Conservation (phyloP, 2,888 invertebrate species). For the Tetrapedia diversipes region DNA sequence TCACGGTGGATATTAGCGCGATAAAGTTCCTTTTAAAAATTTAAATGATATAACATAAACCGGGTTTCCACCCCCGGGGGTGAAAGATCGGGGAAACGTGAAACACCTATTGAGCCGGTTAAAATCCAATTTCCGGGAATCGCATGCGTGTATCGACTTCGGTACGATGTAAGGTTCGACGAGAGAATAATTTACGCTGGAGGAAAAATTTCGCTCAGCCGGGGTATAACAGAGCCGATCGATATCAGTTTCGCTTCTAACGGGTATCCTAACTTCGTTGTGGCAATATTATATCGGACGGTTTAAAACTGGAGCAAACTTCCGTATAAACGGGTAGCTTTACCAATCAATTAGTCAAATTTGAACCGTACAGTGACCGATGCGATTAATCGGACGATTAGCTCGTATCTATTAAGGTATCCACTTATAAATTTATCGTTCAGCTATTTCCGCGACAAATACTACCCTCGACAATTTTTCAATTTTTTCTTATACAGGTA, state of each 20-base stretch:
- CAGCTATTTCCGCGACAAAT: no score
- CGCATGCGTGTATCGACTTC: slow-evolving; percentile 1
- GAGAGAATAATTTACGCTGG: slow-evolving; percentile 22
- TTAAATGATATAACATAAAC: slow-evolving; percentile 5
- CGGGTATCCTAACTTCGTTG: slow-evolving; percentile 43
- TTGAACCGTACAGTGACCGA: no score
- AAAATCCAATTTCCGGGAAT: slow-evolving; percentile 9
- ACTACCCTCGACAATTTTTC: no score
- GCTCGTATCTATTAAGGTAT: no score
- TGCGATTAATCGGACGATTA: no score
- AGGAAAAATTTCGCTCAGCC: slow-evolving; percentile 10
- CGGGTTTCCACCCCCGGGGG: slow-evolving; percentile 9
- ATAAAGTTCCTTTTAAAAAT: background rate
- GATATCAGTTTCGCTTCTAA: slow-evolving; percentile 29
- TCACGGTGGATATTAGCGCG: background rate
- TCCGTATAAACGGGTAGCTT: no score
- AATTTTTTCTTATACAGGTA: no score
- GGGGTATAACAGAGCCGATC: slow-evolving; percentile 35
- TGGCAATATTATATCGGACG: slow-evolving; percentile 39
- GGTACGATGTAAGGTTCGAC: background rate
- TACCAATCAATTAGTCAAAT: no score
- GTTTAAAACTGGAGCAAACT: no score
- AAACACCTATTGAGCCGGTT: background rate
- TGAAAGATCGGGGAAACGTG: slow-evolving; percentile 12
- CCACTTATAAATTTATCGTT: no score